Conservation (phyloP, 2,113 vertebrate genomes). For the Mustela lutreola region DNA sequence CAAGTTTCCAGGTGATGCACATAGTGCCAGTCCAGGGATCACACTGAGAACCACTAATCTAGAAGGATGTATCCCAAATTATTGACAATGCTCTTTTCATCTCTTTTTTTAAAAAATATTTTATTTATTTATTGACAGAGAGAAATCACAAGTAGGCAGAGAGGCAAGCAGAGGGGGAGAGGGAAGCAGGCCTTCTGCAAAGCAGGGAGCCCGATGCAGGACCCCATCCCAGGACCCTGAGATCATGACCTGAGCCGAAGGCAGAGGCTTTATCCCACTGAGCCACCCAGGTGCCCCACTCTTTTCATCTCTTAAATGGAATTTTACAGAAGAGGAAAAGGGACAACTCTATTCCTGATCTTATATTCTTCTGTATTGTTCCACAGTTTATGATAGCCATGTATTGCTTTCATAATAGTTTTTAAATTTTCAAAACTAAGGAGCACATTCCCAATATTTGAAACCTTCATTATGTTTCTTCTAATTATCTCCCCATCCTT, state of each 20-base stretch:
- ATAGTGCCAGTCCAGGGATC: not conserved
- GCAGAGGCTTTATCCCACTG: too few species aligned
- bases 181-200: too few species aligned
- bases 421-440: constrained; percentile 3
- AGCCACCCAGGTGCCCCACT: not conserved
- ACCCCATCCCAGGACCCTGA: too few species aligned
- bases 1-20: not conserved
- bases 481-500: not conserved
- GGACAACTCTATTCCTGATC: not conserved
- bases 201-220: too few species aligned
- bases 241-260: too few species aligned
- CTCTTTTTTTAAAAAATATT: not conserved
- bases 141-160: too few species aligned
- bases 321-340: not conserved
- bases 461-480: not conserved
- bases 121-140: too few species aligned
- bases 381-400: not conserved
- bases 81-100: not conserved
- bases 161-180: too few species aligned
- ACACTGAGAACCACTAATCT: not conserved
- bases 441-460: not conserved
- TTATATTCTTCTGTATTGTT: not conserved
- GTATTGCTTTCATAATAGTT: not conserved
- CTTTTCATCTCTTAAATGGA: not conserved
- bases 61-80: constrained; percentile 17